These are phyloP conservation scores for Pitangus sulphuratus DNA, from an alignment of 2,797 vertebrate genomes.

Conservation along the genomic window DNA sequence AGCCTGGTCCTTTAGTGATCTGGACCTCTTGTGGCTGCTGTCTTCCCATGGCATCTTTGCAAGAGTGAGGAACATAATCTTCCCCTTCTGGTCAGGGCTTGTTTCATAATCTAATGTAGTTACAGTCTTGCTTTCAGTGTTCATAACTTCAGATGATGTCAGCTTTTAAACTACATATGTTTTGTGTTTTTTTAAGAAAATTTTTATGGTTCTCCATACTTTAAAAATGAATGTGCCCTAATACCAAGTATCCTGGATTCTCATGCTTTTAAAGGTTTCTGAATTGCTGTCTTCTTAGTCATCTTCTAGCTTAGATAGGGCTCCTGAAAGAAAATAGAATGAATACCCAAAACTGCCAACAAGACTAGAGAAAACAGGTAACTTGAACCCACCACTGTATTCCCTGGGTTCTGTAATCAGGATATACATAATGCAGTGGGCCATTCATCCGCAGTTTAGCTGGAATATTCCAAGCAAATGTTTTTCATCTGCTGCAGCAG, in stretches of 20 bases:
- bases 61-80: neutral
- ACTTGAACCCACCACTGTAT: neutral
- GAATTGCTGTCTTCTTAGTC: neutral
- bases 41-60: neutral
- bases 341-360: neutral
- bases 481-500: constrained; percentile 1
- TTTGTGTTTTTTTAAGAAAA: neutral
- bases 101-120: neutral
- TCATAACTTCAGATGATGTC: neutral
- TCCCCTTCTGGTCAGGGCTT: neutral
- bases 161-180: neutral
- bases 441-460: neutral
- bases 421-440: neutral
- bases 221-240: neutral
- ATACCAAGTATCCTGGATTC: neutral
- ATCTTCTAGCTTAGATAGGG: neutral
- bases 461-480: neutral
- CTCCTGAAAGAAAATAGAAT: neutral
- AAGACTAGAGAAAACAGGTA: neutral
- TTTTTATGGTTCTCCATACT: neutral
- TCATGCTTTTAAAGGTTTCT: neutral
- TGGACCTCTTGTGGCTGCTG: neutral
- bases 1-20: neutral
- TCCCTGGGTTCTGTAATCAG: neutral
- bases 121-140: neutral